These are phyloP conservation scores for Ephestia elutella DNA, from an alignment of 1,140 invertebrate species.

Conservation along the genomic window DNA sequence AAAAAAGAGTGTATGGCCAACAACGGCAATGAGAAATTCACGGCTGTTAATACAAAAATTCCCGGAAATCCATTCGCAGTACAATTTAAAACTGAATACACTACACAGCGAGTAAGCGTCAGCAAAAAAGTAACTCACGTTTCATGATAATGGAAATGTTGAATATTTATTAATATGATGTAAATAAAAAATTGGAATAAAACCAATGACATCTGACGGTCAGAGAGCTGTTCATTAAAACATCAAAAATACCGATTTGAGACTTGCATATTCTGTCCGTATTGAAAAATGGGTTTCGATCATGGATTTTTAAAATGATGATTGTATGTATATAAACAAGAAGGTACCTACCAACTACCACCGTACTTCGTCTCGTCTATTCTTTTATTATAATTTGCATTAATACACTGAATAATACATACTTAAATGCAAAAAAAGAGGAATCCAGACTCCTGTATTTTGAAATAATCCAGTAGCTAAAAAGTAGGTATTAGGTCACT, in stretches of 20 bases:
- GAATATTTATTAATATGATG: constrained; percentile 1
- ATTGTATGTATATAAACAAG: too few relatives aligned
- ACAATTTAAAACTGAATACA: not conserved
- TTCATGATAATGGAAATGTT: not conserved
- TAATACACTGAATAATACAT: too few relatives aligned
- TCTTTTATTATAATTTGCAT: too few relatives aligned
- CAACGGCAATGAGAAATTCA: not conserved
- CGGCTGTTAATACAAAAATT: not conserved
- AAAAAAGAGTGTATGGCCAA: not conserved
- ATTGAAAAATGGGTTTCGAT: too few relatives aligned
- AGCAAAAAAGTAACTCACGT: not conserved
- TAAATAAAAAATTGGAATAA: not conserved
- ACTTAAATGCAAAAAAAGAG: too few relatives aligned
- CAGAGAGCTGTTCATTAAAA: not conserved
- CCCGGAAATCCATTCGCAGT: not conserved
- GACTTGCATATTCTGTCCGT: not conserved
- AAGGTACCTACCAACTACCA: too few relatives aligned
- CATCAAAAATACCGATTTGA: not conserved
- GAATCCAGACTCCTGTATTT: too few relatives aligned
- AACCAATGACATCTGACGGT: not conserved
- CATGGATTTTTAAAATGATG: not conserved
- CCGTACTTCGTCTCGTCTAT: too few relatives aligned
- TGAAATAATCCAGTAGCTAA: too few relatives aligned
- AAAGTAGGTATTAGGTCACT: too few relatives aligned
- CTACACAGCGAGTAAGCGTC: not conserved